phyloP scores from a whole-genome alignment of 1,140 invertebrate species.

The Drosophila parvula region DNA sequence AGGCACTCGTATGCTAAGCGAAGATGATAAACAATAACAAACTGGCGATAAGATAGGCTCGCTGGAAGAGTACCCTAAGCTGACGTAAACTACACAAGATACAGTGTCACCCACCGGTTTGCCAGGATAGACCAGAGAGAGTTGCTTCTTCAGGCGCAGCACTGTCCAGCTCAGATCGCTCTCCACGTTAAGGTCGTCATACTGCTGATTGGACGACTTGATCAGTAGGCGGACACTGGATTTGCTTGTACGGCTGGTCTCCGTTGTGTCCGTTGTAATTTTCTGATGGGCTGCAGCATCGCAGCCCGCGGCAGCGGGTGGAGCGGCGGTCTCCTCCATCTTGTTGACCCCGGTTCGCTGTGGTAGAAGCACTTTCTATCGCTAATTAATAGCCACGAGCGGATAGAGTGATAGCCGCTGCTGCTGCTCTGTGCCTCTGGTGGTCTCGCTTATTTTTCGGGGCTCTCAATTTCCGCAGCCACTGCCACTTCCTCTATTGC shows the following conservation, averaged over 20 bases:
- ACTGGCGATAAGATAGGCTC: constrained; percentile 37
- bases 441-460: constrained; percentile 20
- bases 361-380: constrained; percentile 47
- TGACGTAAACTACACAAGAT: constrained; percentile 28
- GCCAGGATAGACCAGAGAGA: constrained; percentile 93
- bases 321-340: constrained; percentile 68
- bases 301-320: constrained; percentile 71
- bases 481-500: constrained; percentile 45
- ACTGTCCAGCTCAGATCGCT: constrained; percentile 94
- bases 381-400: constrained; percentile 51
- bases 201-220: constrained; percentile 94
- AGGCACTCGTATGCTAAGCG: constrained; percentile 13
- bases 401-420: constrained; percentile 12
- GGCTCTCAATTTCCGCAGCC: constrained; percentile 15
- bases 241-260: constrained; percentile 17
- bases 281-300: constrained; percentile 69
- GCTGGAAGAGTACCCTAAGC: not conserved
- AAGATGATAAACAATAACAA: constrained; percentile 55
- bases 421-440: constrained; percentile 11
- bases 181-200: constrained; percentile 93
- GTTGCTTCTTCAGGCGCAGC: constrained; percentile 91
- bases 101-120: constrained; percentile 90
- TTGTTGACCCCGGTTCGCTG: constrained; percentile 15
- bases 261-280: constrained; percentile 22
- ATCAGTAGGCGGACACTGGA: constrained; percentile 87